Evolutionary conservation across 2,888 invertebrate species (phyloP).

Genomic region (Hypena proboscidalis): DNA sequence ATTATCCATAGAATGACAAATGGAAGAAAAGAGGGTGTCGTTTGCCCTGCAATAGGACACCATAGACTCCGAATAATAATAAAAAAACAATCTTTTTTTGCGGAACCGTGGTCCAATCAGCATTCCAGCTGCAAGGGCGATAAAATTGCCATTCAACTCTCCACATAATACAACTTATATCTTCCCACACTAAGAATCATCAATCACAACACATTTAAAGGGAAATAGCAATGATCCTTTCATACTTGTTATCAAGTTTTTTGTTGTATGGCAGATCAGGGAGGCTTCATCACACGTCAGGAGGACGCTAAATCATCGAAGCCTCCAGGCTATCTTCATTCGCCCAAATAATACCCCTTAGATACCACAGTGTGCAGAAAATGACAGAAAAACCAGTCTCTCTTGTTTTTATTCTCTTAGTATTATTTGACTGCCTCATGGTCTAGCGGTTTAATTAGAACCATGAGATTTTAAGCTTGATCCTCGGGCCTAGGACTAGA

Average conservation of each 20-base stretch:
- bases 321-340: conserved; percentile 42
- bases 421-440: too few species aligned
- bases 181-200: too few species aligned
- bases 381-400: background rate
- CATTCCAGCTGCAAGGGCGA: background rate
- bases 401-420: background rate
- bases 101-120: background rate
- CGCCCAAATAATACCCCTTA: conserved; percentile 40
- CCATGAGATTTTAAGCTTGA: too few species aligned
- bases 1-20: too few species aligned
- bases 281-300: conserved; percentile 43
- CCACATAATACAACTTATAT: conserved; percentile 4
- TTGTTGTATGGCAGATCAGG: conserved; percentile 34
- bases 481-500: too few species aligned
- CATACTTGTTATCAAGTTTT: conserved; percentile 35
- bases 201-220: conserved; percentile 33
- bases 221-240: conserved; percentile 23
- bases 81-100: too few species aligned
- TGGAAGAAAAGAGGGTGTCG: too few species aligned
- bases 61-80: too few species aligned
- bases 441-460: too few species aligned
- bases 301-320: conserved; percentile 44
- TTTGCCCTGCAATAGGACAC: too few species aligned
- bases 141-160: conserved; percentile 13
- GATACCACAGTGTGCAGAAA: conserved; percentile 7